phyloP scores from a whole-genome alignment of 2,888 invertebrate species.

The Leptopterna dolabrata region DNA sequence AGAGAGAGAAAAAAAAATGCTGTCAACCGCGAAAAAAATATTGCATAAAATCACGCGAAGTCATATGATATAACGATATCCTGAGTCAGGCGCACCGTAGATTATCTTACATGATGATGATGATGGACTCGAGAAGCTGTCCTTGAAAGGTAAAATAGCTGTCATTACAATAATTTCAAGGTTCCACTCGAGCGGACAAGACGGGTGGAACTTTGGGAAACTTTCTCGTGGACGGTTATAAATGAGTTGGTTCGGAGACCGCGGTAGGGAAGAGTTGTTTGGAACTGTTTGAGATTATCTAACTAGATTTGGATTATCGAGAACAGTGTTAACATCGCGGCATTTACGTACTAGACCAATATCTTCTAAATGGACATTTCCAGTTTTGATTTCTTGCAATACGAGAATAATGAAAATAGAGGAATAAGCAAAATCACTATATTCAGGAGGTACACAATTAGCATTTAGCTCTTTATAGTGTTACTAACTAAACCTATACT shows the following conservation, averaged over 20 bases:
- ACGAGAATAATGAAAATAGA: no score
- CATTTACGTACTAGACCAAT: no score
- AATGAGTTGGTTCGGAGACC: background rate
- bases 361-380: no score
- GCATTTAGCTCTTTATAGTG: no score
- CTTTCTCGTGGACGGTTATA: background rate
- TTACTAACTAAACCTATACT: no score
- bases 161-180: slow-evolving; percentile 7
- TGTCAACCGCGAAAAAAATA: background rate
- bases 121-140: background rate
- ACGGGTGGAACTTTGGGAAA: background rate
- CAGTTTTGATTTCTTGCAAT: no score
- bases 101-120: background rate
- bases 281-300: background rate
- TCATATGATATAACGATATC: slow-evolving; percentile 11
- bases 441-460: no score
- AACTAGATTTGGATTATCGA: no score
- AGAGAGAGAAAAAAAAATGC: background rate
- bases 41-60: background rate
- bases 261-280: background rate
- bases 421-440: no score
- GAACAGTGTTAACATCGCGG: no score
- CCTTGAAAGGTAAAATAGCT: slow-evolving; percentile 6
- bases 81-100: background rate
- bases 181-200: background rate